Percentiles rank a stretch among this genome's conserved stretches.
Evolutionary conservation across 2,113 vertebrate genomes (phyloP).

Genomic region (Polypterus bichir): DNA sequence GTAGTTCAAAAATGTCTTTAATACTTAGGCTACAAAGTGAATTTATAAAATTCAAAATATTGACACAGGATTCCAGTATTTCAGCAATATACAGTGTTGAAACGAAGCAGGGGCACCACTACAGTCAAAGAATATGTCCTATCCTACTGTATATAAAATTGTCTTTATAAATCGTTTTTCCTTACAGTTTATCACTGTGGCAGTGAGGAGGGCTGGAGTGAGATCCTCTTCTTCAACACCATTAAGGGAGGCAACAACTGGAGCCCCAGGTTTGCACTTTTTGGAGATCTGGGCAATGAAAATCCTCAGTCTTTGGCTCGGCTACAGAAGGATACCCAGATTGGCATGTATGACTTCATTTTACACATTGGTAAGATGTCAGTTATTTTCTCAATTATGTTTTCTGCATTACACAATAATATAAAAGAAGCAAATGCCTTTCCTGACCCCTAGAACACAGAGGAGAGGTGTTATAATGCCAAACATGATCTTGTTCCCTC

Average conservation of each 20-base stretch:
- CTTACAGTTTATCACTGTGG: conserved; percentile 61
- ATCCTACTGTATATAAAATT: not conserved
- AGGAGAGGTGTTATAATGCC: too few relatives aligned
- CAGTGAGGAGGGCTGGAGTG: conserved; percentile 62
- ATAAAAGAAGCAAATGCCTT: too few relatives aligned
- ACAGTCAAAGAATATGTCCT: not conserved
- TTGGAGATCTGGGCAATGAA: conserved; percentile 70
- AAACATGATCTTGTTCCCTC: too few relatives aligned
- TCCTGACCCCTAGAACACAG: too few relatives aligned
- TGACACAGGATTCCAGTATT: too few relatives aligned
- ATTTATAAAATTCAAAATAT: too few relatives aligned
- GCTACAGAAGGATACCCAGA: conserved; percentile 61
- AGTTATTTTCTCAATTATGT: not conserved
- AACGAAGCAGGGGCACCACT: too few relatives aligned
- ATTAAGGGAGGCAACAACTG: conserved; percentile 48
- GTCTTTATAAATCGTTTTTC: conserved; percentile 1
- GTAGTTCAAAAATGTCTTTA: too few relatives aligned
- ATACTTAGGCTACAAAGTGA: too few relatives aligned
- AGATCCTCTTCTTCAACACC: conserved; percentile 54
- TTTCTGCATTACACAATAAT: too few relatives aligned
- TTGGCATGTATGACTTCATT: conserved; percentile 59
- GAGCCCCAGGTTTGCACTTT: conserved; percentile 66
- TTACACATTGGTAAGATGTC: conserved; percentile 64
- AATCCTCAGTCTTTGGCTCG: conserved; percentile 71
- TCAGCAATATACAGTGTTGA: too few relatives aligned